phyloP scores from a whole-genome alignment of 2,888 invertebrate genomes.

The Clostera curtula region DNA sequence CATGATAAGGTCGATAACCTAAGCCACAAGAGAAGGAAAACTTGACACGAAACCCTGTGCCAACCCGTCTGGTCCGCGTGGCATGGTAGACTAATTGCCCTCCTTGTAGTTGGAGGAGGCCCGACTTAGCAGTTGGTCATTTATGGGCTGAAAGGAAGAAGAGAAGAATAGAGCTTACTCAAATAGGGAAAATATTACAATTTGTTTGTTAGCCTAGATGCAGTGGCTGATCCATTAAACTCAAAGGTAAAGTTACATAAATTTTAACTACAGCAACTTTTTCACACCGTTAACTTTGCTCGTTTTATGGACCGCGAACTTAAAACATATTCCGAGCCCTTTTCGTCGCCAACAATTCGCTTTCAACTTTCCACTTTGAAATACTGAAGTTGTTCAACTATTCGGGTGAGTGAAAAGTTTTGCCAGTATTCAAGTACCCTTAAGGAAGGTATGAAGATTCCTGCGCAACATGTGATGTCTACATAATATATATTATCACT shows the following conservation, averaged over 20 bases:
- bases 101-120: too few relatives aligned
- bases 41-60: too few relatives aligned
- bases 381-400: constrained; percentile 31
- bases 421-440: constrained; percentile 23
- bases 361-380: constrained; percentile 30
- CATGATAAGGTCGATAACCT: too few relatives aligned
- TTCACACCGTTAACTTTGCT: constrained; percentile 1
- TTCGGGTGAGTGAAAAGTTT: constrained; percentile 31
- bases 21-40: too few relatives aligned
- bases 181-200: too few relatives aligned
- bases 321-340: constrained; percentile 11
- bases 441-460: constrained; percentile 16
- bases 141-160: too few relatives aligned
- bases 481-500: constrained; percentile 13
- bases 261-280: neutral
- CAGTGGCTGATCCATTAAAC: too few relatives aligned
- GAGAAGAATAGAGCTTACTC: too few relatives aligned
- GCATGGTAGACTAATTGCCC: too few relatives aligned
- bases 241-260: neutral
- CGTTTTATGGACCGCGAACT: constrained; percentile 6
- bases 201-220: too few relatives aligned
- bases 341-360: constrained; percentile 15
- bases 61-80: too few relatives aligned
- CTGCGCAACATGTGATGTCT: constrained; percentile 10
- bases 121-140: too few relatives aligned